Conservation (phyloP, 2,113 vertebrate genomes). For the Archilochus colubris region DNA sequence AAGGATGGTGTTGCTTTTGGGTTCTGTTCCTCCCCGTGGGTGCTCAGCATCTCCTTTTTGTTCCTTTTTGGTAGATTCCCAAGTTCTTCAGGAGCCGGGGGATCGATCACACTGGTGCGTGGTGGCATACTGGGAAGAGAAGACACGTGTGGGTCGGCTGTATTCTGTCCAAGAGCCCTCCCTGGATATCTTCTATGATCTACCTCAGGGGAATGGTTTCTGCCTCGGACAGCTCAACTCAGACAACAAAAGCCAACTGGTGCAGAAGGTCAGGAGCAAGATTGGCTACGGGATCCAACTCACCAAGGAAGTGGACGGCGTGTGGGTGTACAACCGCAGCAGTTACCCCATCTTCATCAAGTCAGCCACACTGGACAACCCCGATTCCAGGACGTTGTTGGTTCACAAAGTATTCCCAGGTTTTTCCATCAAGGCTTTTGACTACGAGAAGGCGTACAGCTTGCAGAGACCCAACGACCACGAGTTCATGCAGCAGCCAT, state of each 20-base stretch:
- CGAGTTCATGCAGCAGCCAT: conserved; percentile 96
- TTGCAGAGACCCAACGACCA: conserved; percentile 97
- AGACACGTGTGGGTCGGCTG: conserved; percentile 93
- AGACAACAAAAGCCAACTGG: conserved; percentile 96
- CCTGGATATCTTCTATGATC: conserved; percentile 99
- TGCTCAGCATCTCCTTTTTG: not conserved
- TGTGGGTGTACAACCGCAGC: conserved; percentile 99
- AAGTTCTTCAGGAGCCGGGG: conserved; percentile 91
- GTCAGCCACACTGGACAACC: conserved; percentile 99
- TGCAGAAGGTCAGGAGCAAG: conserved; percentile 96
- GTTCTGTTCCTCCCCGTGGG: accelerated
- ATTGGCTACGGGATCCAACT: conserved; percentile 98
- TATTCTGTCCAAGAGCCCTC: conserved; percentile 98
- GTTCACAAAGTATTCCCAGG: conserved; percentile 99
- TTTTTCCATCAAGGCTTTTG: conserved; percentile 98
- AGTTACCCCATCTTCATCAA: conserved; percentile 99
- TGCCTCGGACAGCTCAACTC: conserved; percentile 97
- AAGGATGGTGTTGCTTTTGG: not conserved
- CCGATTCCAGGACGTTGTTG: conserved; percentile 94
- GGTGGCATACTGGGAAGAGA: conserved; percentile 99
- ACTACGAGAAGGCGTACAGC: conserved; percentile 96
- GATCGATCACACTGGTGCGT: conserved; percentile 96
- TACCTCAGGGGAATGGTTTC: conserved; percentile 99
- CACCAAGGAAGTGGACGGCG: conserved; percentile 92
- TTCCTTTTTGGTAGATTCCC: conserved; percentile 81